Percentiles rank a stretch among this genome's conserved stretches.
phyloP scores from a whole-genome alignment of 2,113 vertebrate genomes.

The Hemiscyllium ocellatum region DNA sequence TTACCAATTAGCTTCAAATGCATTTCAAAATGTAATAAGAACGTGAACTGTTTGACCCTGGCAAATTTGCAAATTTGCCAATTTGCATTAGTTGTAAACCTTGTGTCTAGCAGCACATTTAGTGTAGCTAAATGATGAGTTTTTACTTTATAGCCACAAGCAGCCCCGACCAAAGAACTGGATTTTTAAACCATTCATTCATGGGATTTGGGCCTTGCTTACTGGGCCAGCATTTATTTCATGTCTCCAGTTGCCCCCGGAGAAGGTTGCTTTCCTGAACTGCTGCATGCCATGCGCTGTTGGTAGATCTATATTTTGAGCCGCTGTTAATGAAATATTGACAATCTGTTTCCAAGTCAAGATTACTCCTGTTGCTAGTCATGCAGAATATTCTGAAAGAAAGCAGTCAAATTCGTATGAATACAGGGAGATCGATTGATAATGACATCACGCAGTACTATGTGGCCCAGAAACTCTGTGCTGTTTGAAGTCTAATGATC shows the following conservation, averaged over 20 bases:
- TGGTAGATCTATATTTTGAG: too few species aligned
- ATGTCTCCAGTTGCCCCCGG: too few species aligned
- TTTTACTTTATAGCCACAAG: background rate
- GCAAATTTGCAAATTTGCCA: too few species aligned
- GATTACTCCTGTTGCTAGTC: background rate
- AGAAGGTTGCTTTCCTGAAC: too few species aligned
- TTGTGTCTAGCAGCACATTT: background rate
- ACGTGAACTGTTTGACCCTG: background rate
- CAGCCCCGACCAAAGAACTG: background rate
- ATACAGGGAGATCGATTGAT: background rate
- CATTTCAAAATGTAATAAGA: background rate
- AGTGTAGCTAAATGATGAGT: background rate
- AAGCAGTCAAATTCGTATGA: background rate
- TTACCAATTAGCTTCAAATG: constrained; percentile 28
- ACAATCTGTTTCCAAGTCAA: too few species aligned
- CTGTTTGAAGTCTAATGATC: background rate
- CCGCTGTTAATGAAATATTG: too few species aligned
- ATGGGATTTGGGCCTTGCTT: too few species aligned
- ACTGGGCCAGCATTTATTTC: too few species aligned
- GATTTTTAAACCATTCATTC: background rate
- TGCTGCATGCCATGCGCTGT: too few species aligned
- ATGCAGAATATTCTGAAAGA: background rate
- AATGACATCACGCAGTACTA: background rate
- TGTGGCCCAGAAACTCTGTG: background rate
- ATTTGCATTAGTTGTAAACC: background rate